Evolutionary conservation across 2,113 vertebrate species (phyloP).

Genomic region (Halichoerus grypus): DNA sequence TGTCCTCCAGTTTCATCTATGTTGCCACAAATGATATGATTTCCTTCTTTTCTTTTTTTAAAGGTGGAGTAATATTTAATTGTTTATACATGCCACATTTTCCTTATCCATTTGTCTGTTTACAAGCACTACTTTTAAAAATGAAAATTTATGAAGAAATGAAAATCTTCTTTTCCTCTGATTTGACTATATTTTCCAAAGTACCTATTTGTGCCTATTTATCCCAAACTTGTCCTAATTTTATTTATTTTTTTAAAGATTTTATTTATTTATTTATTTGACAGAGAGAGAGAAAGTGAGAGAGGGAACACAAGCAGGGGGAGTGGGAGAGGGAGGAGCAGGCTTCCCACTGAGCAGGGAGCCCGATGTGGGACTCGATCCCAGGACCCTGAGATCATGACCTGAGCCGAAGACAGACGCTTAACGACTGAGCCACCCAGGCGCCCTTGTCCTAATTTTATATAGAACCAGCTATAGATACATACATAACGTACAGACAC

Average conservation of each 20-base stretch:
- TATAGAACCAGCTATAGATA: background rate
- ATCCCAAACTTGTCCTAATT: background rate
- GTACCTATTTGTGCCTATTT: background rate
- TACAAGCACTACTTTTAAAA: background rate
- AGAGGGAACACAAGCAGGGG: too few species aligned
- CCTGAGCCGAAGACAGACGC: too few species aligned
- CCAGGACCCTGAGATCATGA: too few species aligned
- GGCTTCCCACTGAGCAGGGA: too few species aligned
- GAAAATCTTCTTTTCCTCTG: background rate
- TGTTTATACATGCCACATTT: background rate
- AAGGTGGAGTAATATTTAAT: background rate
- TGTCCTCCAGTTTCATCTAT: background rate
- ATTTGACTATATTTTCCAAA: background rate
- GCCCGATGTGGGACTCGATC: too few species aligned
- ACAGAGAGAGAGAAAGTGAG: too few species aligned
- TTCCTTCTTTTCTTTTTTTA: background rate
- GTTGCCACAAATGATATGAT: background rate
- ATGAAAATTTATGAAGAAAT: background rate
- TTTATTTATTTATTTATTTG: too few species aligned
- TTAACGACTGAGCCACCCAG: too few species aligned
- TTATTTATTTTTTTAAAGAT: too few species aligned
- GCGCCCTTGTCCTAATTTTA: background rate
- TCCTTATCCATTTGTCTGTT: background rate
- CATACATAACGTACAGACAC: background rate
- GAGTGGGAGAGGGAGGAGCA: too few species aligned